Evolutionary conservation across 1,140 invertebrate genomes (phyloP).

Genomic region (Drosophila kanapiae): DNA sequence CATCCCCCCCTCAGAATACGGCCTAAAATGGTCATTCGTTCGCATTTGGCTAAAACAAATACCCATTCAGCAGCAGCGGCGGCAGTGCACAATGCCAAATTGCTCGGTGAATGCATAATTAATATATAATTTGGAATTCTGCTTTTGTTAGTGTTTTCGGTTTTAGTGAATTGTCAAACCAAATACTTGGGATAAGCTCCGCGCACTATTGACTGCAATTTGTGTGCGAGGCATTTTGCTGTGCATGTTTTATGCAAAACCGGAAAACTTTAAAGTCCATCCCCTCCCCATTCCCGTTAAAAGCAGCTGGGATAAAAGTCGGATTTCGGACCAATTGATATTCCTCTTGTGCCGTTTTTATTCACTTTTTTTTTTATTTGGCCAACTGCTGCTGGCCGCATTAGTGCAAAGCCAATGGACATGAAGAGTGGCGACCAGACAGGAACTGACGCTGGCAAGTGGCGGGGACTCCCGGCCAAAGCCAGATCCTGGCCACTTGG

Average conservation of each 20-base stretch:
- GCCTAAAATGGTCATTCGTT: conserved; percentile 13
- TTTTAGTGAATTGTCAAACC: conserved; percentile 71
- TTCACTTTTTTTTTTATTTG: conserved; percentile 19
- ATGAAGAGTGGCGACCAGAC: conserved; percentile 42
- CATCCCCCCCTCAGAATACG: conserved; percentile 15
- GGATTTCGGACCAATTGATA: conserved; percentile 55
- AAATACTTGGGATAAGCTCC: conserved; percentile 70
- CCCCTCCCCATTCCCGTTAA: conserved; percentile 24
- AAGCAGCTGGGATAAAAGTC: conserved; percentile 49
- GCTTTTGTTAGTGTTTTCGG: conserved; percentile 50
- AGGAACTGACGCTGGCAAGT: conserved; percentile 13
- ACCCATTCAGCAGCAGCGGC: conserved; percentile 18
- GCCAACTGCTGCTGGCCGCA: conserved; percentile 41
- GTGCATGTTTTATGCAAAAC: conserved; percentile 72
- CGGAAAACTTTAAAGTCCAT: conserved; percentile 57
- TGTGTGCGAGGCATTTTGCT: conserved; percentile 59
- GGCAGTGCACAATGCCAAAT: conserved; percentile 32
- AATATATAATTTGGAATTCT: conserved; percentile 64
- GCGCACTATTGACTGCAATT: conserved; percentile 63
- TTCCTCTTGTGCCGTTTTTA: conserved; percentile 26
- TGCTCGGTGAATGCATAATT: conserved; percentile 64
- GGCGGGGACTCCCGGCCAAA: not conserved
- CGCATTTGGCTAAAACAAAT: conserved; percentile 27
- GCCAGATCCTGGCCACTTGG: conserved; percentile 32
- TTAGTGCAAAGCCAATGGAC: conserved; percentile 70